A percentile compares a stretch with the other conserved stretches of the same genome.
Evolutionary conservation across 2,113 vertebrate genomes (phyloP).

Genomic region (Brienomyrus longianalis): DNA sequence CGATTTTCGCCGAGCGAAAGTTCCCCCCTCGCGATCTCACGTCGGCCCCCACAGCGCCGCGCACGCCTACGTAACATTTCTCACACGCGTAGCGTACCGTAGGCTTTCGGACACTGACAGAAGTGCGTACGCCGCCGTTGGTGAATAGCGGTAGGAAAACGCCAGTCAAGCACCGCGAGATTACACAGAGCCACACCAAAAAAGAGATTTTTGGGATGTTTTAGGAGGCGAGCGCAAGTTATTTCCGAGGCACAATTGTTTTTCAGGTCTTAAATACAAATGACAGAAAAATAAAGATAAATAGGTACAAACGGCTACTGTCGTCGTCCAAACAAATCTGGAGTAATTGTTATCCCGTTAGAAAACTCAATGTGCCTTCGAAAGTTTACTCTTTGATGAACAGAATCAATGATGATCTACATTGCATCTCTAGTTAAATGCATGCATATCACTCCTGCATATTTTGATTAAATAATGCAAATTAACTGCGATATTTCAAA

Average conservation of each 20-base stretch:
- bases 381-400: neutral
- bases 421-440: neutral
- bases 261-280: neutral
- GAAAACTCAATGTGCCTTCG: neutral
- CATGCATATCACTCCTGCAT: neutral
- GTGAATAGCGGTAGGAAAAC: slow-evolving; percentile 30
- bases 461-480: neutral
- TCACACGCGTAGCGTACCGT: slow-evolving; percentile 27
- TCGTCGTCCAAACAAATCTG: neutral
- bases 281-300: neutral
- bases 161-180: slow-evolving; percentile 37
- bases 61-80: slow-evolving; percentile 34
- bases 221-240: neutral
- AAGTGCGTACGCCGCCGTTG: slow-evolving; percentile 23
- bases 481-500: neutral
- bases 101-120: neutral
- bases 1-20: slow-evolving; percentile 43
- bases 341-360: neutral
- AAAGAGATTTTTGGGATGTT: slow-evolving; percentile 22
- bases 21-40: slow-evolving; percentile 39
- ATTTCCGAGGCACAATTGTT: neutral
- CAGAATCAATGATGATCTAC: neutral
- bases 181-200: neutral
- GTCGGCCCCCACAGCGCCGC: slow-evolving; percentile 23
- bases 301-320: neutral